Base-by-base conservation (phyloP, 2,888 invertebrate genomes). In the Macrosiphum euphorbiae region DNA sequence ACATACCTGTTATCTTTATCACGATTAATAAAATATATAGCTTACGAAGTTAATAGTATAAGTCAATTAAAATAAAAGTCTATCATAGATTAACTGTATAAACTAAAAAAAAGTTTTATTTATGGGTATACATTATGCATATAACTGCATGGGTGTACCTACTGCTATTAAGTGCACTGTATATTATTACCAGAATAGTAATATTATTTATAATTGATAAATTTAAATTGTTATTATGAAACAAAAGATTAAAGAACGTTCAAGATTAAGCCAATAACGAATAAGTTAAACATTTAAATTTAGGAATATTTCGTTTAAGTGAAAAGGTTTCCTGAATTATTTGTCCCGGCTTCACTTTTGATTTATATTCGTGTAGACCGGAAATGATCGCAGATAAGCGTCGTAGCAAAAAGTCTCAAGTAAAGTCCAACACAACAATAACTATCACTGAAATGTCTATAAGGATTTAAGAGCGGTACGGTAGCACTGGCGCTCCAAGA, bases 371-470 rank as follows among this genome's bases (percentile, higher is more conserved):
- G 28, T n/a, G 55, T 55, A n/a, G 4, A 41, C 55, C 91, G 91
- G 91, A 85, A 91, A 91, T 28, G 16, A 84, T 41, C 7, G 55
- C 26, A 44, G 91, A 91, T 91, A 85, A 91, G 28, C 78, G 8
- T 55, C 44, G 7, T 24, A 28, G 84, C 41, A 26, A 84, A 26
- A 90, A 91, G 84, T 44, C 16, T 26, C 44, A 52, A 28, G 44
- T 85, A n/a, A 85, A 91, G 44, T 44, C 24, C 41, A 55, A 90
- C 4, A 78, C 5, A 78, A 47, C 41, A 26, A 3, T 7, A 35
- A 24, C 47, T 67, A 67, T 90, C 24, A 67, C 20, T 50, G 35
- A 28, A n/a, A 67, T 52, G 52, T 67, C 13, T 35, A 35, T 44
- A 7, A 44, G 0, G 7, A 44, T 44, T 78, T 3, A 35, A 88